Evolutionary conservation across 2,888 invertebrate species (phyloP).

Genomic region (Troides oblongomaculatus): DNA sequence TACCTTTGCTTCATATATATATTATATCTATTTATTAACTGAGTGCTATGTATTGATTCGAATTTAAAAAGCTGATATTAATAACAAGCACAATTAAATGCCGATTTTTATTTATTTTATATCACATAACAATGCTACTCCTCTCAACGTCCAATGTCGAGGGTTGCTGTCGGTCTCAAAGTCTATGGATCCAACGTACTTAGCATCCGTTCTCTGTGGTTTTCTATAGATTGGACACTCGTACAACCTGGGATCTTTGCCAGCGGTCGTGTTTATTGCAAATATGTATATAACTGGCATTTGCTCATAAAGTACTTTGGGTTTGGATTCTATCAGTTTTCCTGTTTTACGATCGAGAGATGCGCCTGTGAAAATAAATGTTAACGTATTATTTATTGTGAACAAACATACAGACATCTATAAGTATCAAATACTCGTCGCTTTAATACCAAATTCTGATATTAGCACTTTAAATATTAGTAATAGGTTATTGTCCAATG

Average conservation of each 20-base stretch:
- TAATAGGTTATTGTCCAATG: too few species aligned
- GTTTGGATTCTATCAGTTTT: conserved; percentile 94
- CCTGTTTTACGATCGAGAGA: conserved; percentile 92
- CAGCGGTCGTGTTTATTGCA: conserved; percentile 95
- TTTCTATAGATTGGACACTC: conserved; percentile 98
- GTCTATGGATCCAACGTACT: conserved; percentile 97
- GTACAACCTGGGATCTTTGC: conserved; percentile 93
- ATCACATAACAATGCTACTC: conserved; percentile 97
- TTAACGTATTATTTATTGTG: too few species aligned
- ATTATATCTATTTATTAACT: conserved; percentile 6
- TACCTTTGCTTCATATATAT: neutral
- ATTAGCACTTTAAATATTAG: too few species aligned
- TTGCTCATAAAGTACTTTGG: conserved; percentile 95
- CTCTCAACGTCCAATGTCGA: conserved; percentile 96
- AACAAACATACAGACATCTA: too few species aligned
- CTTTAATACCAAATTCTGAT: too few species aligned
- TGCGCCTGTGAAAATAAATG: conserved; percentile 76
- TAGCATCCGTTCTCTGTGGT: conserved; percentile 95
- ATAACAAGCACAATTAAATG: neutral
- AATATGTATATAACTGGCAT: conserved; percentile 98
- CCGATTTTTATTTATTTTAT: conserved; percentile 85
- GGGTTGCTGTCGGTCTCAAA: conserved; percentile 96
- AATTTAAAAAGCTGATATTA: neutral
- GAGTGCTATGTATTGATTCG: conserved; percentile 1
- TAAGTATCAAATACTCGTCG: too few species aligned